phyloP scores from a whole-genome alignment of 92 coral and sea anemone genomes.

The Hydrozoanthus gracilis region DNA sequence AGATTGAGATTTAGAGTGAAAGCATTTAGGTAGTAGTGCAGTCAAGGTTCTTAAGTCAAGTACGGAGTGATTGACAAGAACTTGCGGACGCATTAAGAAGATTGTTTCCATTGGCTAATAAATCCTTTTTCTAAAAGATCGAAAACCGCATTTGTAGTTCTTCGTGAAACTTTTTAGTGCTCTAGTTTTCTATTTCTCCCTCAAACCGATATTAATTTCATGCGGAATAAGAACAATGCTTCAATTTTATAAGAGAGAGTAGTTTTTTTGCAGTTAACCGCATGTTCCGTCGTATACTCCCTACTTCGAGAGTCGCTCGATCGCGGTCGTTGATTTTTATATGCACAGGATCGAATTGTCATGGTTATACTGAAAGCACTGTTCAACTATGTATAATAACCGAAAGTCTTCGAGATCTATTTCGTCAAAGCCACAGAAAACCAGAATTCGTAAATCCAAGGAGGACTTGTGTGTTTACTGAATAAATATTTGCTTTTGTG shows the following conservation, averaged over 20 bases:
- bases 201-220: not conserved
- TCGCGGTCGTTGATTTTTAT: not conserved
- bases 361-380: not conserved
- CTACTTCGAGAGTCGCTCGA: not conserved
- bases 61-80: not conserved
- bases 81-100: not conserved
- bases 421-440: slow-evolving; percentile 28
- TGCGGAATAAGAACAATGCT: not conserved
- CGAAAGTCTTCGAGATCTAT: not conserved
- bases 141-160: slow-evolving; percentile 17
- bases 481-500: slow-evolving; percentile 19
- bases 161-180: not conserved
- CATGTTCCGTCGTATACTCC: not conserved
- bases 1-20: not conserved
- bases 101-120: not conserved
- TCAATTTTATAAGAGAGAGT: no score
- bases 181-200: not conserved
- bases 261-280: not conserved
- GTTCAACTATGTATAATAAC: not conserved
- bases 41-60: not conserved
- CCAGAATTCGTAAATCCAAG: slow-evolving; percentile 29
- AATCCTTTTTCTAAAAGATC: not conserved
- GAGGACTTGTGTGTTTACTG: slow-evolving; percentile 12
- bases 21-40: not conserved
- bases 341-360: not conserved